Percentiles rank a stretch among this genome's conserved stretches.
Evolutionary conservation across 2,797 vertebrate species (phyloP).

Genomic region (Poeciliopsis infans): DNA sequence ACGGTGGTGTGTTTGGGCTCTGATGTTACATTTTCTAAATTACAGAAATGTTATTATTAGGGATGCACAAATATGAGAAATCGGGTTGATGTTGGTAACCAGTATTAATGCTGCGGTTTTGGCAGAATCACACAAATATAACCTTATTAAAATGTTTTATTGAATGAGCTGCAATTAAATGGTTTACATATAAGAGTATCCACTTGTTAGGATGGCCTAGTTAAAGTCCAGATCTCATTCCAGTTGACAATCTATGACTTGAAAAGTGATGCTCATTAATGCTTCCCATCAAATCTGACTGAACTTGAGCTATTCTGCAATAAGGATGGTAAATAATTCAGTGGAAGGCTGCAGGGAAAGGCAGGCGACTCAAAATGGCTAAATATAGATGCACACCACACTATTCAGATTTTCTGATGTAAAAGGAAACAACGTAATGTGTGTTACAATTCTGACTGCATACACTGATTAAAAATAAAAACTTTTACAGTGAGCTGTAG

Average conservation of each 20-base stretch:
- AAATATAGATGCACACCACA: background rate
- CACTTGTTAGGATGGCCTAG: background rate
- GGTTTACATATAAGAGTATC: background rate
- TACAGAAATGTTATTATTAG: too few relatives aligned
- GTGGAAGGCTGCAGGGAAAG: background rate
- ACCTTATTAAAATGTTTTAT: too few relatives aligned
- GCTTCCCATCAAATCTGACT: background rate
- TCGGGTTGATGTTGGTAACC: too few relatives aligned
- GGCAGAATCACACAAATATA: too few relatives aligned
- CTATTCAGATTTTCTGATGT: background rate
- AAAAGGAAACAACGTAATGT: background rate
- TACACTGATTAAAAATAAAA: background rate
- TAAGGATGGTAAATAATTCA: background rate
- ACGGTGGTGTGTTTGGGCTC: background rate
- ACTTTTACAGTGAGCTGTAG: constrained; percentile 20
- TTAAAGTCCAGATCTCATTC: background rate
- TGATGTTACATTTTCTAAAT: background rate
- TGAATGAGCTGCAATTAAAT: background rate
- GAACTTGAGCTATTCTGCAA: background rate
- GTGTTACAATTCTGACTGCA: background rate
- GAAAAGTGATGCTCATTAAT: background rate
- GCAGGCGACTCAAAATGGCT: background rate
- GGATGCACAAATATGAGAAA: too few relatives aligned
- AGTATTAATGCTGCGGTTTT: too few relatives aligned
- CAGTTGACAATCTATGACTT: background rate